phyloP scores from a whole-genome alignment of 2,888 invertebrate genomes.

The Coelogynopora nodosa region DNA sequence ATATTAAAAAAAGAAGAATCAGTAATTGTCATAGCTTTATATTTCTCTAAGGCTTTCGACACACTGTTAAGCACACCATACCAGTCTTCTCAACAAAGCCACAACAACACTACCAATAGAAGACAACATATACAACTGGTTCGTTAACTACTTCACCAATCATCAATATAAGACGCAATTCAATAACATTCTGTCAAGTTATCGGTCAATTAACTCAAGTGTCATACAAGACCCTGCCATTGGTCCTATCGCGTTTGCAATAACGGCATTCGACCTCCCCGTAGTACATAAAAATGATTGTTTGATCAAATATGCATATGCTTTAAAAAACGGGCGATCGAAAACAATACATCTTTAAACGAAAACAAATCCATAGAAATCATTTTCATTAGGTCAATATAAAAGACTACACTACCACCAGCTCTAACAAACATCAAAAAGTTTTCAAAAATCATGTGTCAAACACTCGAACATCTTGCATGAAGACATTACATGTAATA shows the following conservation, averaged over 20 bases:
- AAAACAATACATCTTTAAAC: neutral
- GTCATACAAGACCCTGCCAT: neutral
- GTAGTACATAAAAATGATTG: neutral
- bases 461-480: neutral
- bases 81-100: neutral
- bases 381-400: neutral
- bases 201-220: neutral
- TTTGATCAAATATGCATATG: neutral
- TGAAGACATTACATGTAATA: neutral
- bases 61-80: neutral
- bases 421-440: neutral
- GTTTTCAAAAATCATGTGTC: neutral
- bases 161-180: neutral
- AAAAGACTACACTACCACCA: neutral
- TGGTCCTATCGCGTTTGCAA: neutral
- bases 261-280: neutral
- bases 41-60: neutral
- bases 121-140: neutral
- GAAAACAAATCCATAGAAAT: neutral
- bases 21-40: neutral
- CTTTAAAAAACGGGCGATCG: neutral
- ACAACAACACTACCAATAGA: neutral
- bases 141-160: neutral
- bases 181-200: neutral
- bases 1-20: neutral